Evolutionary conservation across 2,113 vertebrate genomes (phyloP).

Genomic region (Hemicordylus capensis): DNA sequence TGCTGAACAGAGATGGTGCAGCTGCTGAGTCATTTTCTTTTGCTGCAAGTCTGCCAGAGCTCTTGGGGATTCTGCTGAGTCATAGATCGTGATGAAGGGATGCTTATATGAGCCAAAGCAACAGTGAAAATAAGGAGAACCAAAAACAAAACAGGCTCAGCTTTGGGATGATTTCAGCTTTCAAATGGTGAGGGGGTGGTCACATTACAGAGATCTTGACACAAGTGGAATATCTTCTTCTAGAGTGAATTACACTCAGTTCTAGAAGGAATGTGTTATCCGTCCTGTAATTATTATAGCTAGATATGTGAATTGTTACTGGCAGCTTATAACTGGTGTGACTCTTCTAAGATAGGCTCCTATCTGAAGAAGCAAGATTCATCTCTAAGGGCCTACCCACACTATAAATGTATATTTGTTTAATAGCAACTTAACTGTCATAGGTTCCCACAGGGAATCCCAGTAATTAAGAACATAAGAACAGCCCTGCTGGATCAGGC

Average conservation of each 20-base stretch:
- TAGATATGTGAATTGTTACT: not conserved
- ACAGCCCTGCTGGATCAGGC: no score
- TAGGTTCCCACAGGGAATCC: no score
- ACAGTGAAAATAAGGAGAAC: not conserved
- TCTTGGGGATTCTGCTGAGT: not conserved
- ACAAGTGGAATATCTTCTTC: not conserved
- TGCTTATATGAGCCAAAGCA: not conserved
- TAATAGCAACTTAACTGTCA: no score
- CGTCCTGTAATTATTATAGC: not conserved
- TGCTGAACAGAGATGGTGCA: not conserved
- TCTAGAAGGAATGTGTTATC: not conserved
- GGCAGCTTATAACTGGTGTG: not conserved
- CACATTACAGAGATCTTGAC: not conserved
- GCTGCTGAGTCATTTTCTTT: not conserved
- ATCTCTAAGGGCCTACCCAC: no score
- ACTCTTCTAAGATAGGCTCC: not conserved
- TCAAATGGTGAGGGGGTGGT: not conserved
- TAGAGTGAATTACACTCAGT: not conserved
- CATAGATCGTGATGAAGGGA: not conserved
- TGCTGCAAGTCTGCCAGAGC: not conserved
- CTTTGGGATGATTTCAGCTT: not conserved
- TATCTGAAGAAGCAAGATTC: not conserved
- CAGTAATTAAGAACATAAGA: no score
- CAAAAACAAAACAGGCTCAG: not conserved
- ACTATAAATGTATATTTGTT: no score